phyloP scores from a whole-genome alignment of 2,888 invertebrate genomes.

The Apotomis capreana region DNA sequence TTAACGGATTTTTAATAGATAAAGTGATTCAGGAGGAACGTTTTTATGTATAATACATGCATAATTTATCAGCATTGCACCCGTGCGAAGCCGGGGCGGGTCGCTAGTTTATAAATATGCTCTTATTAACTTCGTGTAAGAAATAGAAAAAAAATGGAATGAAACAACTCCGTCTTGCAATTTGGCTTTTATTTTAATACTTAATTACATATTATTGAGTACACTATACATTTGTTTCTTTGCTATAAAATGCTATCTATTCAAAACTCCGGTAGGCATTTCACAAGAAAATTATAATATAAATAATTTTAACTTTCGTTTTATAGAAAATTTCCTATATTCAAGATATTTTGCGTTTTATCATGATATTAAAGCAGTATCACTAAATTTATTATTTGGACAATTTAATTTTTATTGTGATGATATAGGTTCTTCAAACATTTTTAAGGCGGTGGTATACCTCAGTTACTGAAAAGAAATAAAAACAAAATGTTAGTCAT shows the following conservation, averaged over 20 bases:
- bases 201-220: conserved; percentile 83
- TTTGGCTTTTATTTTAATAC: conserved; percentile 84
- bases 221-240: conserved; percentile 83
- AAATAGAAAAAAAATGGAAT: conserved; percentile 46
- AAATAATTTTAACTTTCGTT: conserved; percentile 78
- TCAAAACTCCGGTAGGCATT: conserved; percentile 82
- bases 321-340: conserved; percentile 82
- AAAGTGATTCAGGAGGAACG: too few relatives aligned
- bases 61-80: too few relatives aligned
- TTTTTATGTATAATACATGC: too few relatives aligned
- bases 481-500: conserved; percentile 32
- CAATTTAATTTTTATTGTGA: conserved; percentile 75
- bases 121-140: not conserved
- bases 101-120: too few relatives aligned
- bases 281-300: conserved; percentile 77
- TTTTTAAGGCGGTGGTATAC: conserved; percentile 58
- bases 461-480: conserved; percentile 74
- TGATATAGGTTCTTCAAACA: conserved; percentile 68
- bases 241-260: conserved; percentile 84
- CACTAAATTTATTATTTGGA: conserved; percentile 82
- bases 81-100: too few relatives aligned
- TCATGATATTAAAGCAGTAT: conserved; percentile 83
- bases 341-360: conserved; percentile 80
- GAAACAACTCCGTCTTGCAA: conserved; percentile 64
- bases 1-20: too few relatives aligned